Evolutionary conservation across 2,888 invertebrate species (phyloP).

Genomic region (Lacanobia wlatinum): DNA sequence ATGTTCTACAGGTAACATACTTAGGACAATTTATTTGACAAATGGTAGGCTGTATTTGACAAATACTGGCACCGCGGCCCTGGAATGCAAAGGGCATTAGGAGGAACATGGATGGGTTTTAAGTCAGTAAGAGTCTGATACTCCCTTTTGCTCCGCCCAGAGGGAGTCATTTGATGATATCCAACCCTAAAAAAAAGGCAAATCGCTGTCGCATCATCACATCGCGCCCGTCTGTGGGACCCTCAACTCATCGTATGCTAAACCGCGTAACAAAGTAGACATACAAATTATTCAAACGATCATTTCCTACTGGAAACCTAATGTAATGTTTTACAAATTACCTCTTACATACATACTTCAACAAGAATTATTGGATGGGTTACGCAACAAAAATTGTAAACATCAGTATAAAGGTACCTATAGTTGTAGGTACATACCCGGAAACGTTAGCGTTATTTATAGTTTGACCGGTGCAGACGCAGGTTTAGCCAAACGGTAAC

Average conservation of each 20-base stretch:
- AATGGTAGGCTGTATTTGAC: no score
- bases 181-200: no score
- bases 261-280: slow-evolving; percentile 33
- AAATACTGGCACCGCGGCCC: no score
- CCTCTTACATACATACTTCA: slow-evolving; percentile 35
- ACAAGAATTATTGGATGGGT: slow-evolving; percentile 59
- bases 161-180: no score
- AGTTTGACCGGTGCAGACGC: slow-evolving; percentile 74
- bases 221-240: not conserved
- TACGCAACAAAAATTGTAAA: slow-evolving; percentile 76
- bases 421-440: slow-evolving; percentile 64
- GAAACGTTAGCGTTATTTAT: slow-evolving; percentile 79
- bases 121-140: no score
- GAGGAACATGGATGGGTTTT: no score
- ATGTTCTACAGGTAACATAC: not conserved
- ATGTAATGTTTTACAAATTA: slow-evolving; percentile 58
- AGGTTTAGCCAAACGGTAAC: slow-evolving; percentile 72
- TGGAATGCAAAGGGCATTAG: no score
- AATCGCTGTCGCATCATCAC: not conserved
- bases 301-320: slow-evolving; percentile 44
- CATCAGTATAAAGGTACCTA: slow-evolving; percentile 67
- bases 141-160: no score
- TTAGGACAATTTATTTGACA: not conserved
- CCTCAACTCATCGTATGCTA: slow-evolving; percentile 21
- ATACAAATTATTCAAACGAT: slow-evolving; percentile 47